Evolutionary conservation across 2,797 vertebrate species (phyloP).

Genomic region (Rhinoraja longicauda): DNA sequence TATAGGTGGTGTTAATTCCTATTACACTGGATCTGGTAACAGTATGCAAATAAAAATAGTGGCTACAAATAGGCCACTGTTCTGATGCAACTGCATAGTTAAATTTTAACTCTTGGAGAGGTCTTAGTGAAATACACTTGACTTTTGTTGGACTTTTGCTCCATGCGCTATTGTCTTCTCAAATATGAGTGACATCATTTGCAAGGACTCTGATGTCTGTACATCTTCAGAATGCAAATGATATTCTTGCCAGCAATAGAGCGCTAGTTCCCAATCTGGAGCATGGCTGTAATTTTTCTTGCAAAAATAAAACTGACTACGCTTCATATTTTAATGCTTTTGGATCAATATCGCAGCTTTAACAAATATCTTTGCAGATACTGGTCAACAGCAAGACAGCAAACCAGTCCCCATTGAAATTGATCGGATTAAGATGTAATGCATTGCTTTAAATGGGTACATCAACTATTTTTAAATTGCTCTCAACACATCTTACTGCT

Average conservation of each 20-base stretch:
- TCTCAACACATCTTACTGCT: slow-evolving; percentile 18
- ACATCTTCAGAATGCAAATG: slow-evolving; percentile 20
- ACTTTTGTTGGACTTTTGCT: neutral
- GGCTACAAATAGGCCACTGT: neutral
- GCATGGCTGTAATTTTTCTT: neutral
- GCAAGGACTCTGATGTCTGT: neutral
- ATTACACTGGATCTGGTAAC: neutral
- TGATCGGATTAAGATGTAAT: neutral
- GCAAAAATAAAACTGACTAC: neutral
- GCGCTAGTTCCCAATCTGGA: neutral
- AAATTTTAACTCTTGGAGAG: neutral
- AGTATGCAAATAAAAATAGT: slow-evolving; percentile 10
- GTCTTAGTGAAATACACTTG: neutral
- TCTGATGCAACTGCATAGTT: neutral
- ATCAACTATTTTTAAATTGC: slow-evolving; percentile 19
- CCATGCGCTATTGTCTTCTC: neutral
- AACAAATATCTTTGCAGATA: neutral
- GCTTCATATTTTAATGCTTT: neutral
- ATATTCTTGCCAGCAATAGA: slow-evolving; percentile 18
- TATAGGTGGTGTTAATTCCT: neutral
- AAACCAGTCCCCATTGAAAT: neutral
- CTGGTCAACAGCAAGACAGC: neutral
- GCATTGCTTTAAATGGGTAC: slow-evolving; percentile 6
- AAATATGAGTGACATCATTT: slow-evolving; percentile 15
- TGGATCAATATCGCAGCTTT: neutral